Evolutionary conservation across 2,888 invertebrate species (phyloP).

Genomic region (Nesidiocoris tenuis): DNA sequence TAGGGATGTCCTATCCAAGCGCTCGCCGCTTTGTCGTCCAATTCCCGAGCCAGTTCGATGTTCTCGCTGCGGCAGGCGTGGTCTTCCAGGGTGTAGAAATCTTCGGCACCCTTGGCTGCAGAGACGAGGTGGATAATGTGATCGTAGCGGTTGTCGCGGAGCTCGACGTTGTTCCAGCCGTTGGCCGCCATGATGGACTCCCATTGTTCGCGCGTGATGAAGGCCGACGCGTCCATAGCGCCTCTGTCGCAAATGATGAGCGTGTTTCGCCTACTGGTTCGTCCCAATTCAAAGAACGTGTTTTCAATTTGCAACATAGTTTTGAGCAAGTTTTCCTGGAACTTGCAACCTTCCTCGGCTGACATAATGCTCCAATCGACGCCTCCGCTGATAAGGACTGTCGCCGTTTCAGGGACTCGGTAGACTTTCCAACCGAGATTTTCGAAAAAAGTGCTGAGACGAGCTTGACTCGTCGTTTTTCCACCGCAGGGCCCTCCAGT

Average conservation of each 20-base stretch:
- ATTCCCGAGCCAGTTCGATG: slow-evolving; percentile 79
- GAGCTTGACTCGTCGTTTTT: slow-evolving; percentile 94
- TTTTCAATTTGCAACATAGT: slow-evolving; percentile 98
- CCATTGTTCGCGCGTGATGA: slow-evolving; percentile 88
- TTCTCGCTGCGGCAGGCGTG: slow-evolving; percentile 95
- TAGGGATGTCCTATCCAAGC: slow-evolving; percentile 99
- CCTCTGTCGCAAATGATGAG: slow-evolving; percentile 98
- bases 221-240: slow-evolving; percentile 97
- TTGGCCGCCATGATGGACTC: slow-evolving; percentile 78
- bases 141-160: slow-evolving; percentile 91
- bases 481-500: slow-evolving; percentile 88
- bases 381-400: slow-evolving; percentile 76
- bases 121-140: slow-evolving; percentile 96
- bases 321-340: slow-evolving; percentile 94
- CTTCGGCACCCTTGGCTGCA: slow-evolving; percentile 98
- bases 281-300: slow-evolving; percentile 82
- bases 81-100: slow-evolving; percentile 93
- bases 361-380: slow-evolving; percentile 27
- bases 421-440: slow-evolving; percentile 97
- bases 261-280: slow-evolving; percentile 80
- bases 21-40: slow-evolving; percentile 90
- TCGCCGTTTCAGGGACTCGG: slow-evolving; percentile 99
- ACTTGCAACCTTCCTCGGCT: slow-evolving; percentile 65
- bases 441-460: slow-evolving; percentile 96
- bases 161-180: slow-evolving; percentile 89